Evolutionary conservation across 2,888 invertebrate species (phyloP).

Genomic region (Nowickia ferox): DNA sequence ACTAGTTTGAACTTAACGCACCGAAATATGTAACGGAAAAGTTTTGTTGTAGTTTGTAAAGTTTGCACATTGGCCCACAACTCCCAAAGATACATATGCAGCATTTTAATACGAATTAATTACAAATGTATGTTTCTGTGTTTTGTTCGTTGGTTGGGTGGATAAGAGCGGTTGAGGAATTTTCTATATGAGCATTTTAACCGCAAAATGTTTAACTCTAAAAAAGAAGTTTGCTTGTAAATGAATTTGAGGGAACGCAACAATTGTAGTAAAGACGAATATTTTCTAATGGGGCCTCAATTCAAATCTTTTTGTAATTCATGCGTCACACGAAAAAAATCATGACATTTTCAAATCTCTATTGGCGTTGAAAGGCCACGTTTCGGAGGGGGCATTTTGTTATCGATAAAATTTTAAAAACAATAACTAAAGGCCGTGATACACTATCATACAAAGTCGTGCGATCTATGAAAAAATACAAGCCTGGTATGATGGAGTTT

Average conservation of each 20-base stretch:
- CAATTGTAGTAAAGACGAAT: background rate
- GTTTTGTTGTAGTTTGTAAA: slow-evolving; percentile 13
- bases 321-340: no score
- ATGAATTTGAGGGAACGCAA: background rate
- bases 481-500: no score
- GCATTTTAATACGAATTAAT: slow-evolving; percentile 32
- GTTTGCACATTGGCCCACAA: background rate
- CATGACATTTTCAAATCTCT: no score
- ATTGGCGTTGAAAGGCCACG: no score
- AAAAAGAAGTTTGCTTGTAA: slow-evolving; percentile 30
- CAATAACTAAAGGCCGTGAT: no score
- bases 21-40: slow-evolving; percentile 30
- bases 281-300: background rate
- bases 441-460: no score
- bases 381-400: no score
- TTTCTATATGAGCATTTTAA: slow-evolving; percentile 35
- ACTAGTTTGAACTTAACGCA: slow-evolving; percentile 46
- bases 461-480: no score
- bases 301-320: no score
- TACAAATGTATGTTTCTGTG: slow-evolving; percentile 29
- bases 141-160: background rate
- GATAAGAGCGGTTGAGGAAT: background rate
- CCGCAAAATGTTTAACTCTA: slow-evolving; percentile 55
- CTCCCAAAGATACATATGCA: slow-evolving; percentile 30
- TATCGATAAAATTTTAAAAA: no score